A percentile compares a stretch with the other conserved stretches of the same genome.
Conservation (phyloP, 2,888 invertebrate species). For the Fragum fragum region DNA sequence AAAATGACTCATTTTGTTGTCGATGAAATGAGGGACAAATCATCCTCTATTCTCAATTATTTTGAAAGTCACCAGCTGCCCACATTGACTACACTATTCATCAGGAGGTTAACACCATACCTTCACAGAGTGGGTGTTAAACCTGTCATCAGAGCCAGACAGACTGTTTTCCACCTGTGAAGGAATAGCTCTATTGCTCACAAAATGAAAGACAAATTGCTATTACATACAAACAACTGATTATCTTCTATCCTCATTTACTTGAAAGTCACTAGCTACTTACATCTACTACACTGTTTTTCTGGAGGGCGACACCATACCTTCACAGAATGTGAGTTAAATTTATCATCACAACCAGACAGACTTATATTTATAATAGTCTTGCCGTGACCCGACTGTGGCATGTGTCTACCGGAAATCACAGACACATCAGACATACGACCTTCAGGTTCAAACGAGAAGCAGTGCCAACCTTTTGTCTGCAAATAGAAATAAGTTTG, state of each 20-base stretch:
- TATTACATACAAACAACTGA: too few relatives aligned
- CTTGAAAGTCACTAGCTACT: too few relatives aligned
- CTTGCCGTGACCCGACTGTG: conserved; percentile 70
- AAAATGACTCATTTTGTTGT: too few relatives aligned
- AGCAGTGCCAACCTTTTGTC: conserved; percentile 79
- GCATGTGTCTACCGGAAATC: conserved; percentile 74
- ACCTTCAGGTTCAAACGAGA: conserved; percentile 77
- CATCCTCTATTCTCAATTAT: too few relatives aligned
- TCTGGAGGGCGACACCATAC: conserved; percentile 79
- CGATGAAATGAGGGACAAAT: too few relatives aligned
- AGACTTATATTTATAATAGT: conserved; percentile 75
- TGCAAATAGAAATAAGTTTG: too few relatives aligned
- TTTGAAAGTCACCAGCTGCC: too few relatives aligned
- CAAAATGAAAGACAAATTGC: too few relatives aligned
- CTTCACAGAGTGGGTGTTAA: conserved; percentile 65
- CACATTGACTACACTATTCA: conserved; percentile 74
- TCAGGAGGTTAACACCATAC: conserved; percentile 78
- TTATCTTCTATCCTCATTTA: too few relatives aligned
- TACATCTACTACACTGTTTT: conserved; percentile 74
- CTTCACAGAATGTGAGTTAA: conserved; percentile 65
- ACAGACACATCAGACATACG: conserved; percentile 72
- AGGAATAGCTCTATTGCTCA: too few relatives aligned
- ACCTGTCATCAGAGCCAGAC: conserved; percentile 59
- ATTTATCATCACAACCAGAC: conserved; percentile 59
- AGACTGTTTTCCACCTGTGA: too few relatives aligned